phyloP scores from a whole-genome alignment of 1,140 invertebrate genomes.

The Bombus sibiricus region DNA sequence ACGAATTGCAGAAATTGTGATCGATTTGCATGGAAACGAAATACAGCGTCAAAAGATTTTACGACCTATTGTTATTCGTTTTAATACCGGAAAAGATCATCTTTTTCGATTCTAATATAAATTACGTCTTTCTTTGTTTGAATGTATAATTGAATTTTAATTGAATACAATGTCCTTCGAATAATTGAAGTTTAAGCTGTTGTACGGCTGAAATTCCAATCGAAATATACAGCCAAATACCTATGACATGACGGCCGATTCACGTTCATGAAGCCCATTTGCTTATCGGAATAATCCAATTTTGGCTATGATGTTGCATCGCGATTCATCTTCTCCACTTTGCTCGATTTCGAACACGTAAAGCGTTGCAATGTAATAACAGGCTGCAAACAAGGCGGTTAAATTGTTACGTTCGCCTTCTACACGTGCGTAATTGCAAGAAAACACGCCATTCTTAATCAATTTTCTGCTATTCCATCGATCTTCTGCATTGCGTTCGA shows the following conservation, averaged over 20 bases:
- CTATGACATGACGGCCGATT: background rate
- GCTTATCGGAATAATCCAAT: slow-evolving; percentile 14
- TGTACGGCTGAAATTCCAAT: background rate
- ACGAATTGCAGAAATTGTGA: background rate
- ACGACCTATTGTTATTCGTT: background rate
- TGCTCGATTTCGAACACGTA: background rate
- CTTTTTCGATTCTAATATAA: no score
- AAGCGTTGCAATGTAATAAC: background rate
- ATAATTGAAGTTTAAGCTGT: background rate
- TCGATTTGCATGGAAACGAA: background rate
- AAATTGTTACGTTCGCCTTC: background rate
- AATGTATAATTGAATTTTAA: no score
- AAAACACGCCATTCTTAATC: background rate
- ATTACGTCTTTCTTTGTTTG: no score
- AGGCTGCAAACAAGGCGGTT: background rate
- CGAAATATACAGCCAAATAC: background rate
- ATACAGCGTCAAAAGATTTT: background rate
- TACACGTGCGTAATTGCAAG: background rate
- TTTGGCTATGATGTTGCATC: slow-evolving; percentile 1
- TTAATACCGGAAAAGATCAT: background rate
- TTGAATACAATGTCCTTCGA: background rate
- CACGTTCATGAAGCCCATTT: slow-evolving; percentile 4
- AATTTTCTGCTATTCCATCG: background rate
- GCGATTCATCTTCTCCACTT: slow-evolving; percentile 1
- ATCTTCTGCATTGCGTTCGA: background rate